Percentiles rank a stretch among this genome's conserved stretches.
Conservation (phyloP, 1,140 invertebrate species). For the Drosophila bipectinata region DNA sequence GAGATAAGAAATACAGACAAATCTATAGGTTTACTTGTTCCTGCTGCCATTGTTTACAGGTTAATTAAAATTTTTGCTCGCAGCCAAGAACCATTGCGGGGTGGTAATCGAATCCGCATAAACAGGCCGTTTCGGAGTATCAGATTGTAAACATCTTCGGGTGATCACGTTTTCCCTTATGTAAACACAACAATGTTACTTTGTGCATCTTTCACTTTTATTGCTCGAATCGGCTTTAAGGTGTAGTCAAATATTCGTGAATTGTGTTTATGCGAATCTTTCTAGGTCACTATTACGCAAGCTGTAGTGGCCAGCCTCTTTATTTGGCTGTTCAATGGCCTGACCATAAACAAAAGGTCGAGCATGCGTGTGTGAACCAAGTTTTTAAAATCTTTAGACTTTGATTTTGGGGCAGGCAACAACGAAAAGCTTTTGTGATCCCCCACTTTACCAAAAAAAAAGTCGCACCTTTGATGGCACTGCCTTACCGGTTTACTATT, state of each 20-base stretch:
- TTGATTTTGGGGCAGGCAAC: constrained; percentile 18
- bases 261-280: constrained; percentile 34
- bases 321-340: background rate
- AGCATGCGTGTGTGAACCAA: background rate
- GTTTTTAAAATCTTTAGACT: constrained; percentile 3
- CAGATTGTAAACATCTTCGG: constrained; percentile 17
- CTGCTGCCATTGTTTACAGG: constrained; percentile 27
- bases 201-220: constrained; percentile 23
- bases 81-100: background rate
- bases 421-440: constrained; percentile 27
- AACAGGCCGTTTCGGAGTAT: constrained; percentile 14
- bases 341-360: constrained; percentile 8
- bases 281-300: constrained; percentile 42
- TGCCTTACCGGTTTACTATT: constrained; percentile 48
- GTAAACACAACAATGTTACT: constrained; percentile 21
- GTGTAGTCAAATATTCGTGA: constrained; percentile 1
- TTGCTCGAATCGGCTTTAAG: constrained; percentile 12
- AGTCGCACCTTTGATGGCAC: constrained; percentile 33
- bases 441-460: constrained; percentile 7
- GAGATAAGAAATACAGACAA: constrained; percentile 26
- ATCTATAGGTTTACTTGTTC: constrained; percentile 3
- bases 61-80: constrained; percentile 24
- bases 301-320: background rate
- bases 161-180: constrained; percentile 31
- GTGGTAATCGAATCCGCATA: constrained; percentile 16